These are phyloP conservation scores for Holocentrus rufus DNA, from an alignment of 2,797 vertebrate genomes.

Conservation along the genomic window DNA sequence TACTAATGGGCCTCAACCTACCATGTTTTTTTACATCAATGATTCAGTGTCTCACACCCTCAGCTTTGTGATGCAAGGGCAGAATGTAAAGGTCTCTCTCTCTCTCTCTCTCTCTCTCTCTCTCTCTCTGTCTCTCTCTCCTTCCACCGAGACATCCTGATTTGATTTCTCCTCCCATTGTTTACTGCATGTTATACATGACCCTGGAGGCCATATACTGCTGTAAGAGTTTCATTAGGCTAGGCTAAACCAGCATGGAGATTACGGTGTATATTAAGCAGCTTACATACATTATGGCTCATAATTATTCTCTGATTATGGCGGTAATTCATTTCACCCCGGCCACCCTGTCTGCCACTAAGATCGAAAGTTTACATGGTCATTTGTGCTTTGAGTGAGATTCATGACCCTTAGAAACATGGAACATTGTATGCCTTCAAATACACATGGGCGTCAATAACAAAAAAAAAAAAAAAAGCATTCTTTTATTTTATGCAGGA, in stretches of 20 bases:
- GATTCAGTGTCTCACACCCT: background rate
- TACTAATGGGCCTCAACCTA: background rate
- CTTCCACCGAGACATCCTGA: constrained; percentile 8
- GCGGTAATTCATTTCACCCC: background rate
- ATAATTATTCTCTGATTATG: background rate
- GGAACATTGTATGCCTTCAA: too few species aligned
- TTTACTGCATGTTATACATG: constrained; percentile 22
- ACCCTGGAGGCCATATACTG: constrained; percentile 4
- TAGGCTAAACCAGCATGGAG: constrained; percentile 18
- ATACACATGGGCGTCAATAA: too few species aligned
- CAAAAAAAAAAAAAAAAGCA: too few species aligned
- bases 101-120: background rate
- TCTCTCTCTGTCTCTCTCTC: background rate
- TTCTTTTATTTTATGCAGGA: too few species aligned
- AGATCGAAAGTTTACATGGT: too few species aligned
- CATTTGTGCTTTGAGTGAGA: too few species aligned
- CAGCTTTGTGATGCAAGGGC: background rate
- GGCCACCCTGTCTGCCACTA: background rate
- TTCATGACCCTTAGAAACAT: too few species aligned
- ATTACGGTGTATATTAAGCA: constrained; percentile 23
- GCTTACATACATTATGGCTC: constrained; percentile 7
- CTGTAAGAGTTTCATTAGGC: constrained; percentile 30
- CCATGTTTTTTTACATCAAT: background rate
- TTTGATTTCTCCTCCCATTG: constrained; percentile 23
- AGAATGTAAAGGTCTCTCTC: background rate